A percentile compares a stretch with the other conserved stretches of the same genome.
Evolutionary conservation across 2,113 vertebrate genomes (phyloP).

Genomic region (Hypanus sabinus): DNA sequence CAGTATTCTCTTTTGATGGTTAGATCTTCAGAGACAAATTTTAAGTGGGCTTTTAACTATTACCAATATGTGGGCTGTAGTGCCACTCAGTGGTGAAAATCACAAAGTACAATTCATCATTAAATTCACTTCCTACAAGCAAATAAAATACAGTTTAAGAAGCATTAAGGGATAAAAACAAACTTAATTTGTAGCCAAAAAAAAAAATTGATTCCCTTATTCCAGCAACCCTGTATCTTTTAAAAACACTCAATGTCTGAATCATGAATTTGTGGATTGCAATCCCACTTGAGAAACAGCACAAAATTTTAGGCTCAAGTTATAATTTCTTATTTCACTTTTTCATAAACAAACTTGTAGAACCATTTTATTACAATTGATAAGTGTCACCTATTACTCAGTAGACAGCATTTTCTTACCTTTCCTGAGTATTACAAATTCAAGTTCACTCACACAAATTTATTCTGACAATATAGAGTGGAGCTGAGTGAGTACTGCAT

Average conservation of each 20-base stretch:
- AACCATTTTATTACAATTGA: not conserved
- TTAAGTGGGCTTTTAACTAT: not conserved
- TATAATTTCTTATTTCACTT: not conserved
- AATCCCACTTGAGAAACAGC: too few relatives aligned
- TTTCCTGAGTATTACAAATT: too few relatives aligned
- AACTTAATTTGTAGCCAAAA: not conserved
- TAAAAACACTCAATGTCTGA: not conserved
- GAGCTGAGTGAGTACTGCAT: too few relatives aligned
- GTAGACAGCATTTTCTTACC: too few relatives aligned
- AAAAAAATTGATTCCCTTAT: not conserved
- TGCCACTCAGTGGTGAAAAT: slow-evolving; percentile 2
- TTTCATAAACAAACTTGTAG: not conserved
- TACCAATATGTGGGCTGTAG: not conserved
- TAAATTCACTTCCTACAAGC: not conserved
- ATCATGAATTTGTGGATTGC: too few relatives aligned
- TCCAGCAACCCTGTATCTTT: too few relatives aligned
- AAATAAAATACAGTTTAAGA: not conserved
- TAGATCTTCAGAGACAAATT: not conserved
- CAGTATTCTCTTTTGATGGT: not conserved
- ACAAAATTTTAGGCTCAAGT: too few relatives aligned
- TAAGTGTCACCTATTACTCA: too few relatives aligned
- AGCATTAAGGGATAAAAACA: not conserved
- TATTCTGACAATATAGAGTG: too few relatives aligned
- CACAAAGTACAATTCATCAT: not conserved
- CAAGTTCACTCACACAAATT: too few relatives aligned